Base-by-base conservation (phyloP, 2,888 invertebrate species). In the Pseudoips prasinana region DNA sequence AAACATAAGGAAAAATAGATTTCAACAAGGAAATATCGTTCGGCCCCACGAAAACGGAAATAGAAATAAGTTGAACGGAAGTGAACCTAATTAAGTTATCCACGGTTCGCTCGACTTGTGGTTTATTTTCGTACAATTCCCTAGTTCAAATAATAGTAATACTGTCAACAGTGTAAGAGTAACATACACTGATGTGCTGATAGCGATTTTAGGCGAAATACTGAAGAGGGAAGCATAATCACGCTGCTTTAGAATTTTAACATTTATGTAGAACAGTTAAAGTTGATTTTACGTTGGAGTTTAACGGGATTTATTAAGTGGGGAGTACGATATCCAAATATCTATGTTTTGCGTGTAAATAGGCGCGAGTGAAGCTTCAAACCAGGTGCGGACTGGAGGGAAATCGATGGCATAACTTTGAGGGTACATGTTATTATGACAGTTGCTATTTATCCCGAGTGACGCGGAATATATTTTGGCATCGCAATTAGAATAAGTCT, bases 71-170 rank as follows among this genome's bases (percentile, higher is more conserved):
- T 74, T 56, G 70, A 83, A 77, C 83, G 86, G 87, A 87, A 86
- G 83, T 86, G 75, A 80, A 83, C 80, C 85, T 86, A 86, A 87
- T 87, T 86, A 87, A 84, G 77, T 86, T 87, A 87, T 86, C 85
- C 79, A 67, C 83, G 76, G 73, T 73, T 70, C 72, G 63, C 67
- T 74, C 67, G 66, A 70, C 67, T 79, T 73, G 79, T 74, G 76
- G 82, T 73, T 76, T 87, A 87, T 85, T 87, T 86, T 85, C 70
- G 83, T 83, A 68, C 73, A 67, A 70, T 71, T 73, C 70, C 70
- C 66, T 68, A 65, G 69, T 75, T 71, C 71, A 73, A 84, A 85
- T 79, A 83, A 78, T 73, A 70, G 77, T 79, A 74, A 81, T 73
- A 74, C 80, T 86, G 86, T 86, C 86, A 84, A 82, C 86, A 73